Conservation (phyloP, 1,140 invertebrate species). For the Rhagoletis zephyria region DNA sequence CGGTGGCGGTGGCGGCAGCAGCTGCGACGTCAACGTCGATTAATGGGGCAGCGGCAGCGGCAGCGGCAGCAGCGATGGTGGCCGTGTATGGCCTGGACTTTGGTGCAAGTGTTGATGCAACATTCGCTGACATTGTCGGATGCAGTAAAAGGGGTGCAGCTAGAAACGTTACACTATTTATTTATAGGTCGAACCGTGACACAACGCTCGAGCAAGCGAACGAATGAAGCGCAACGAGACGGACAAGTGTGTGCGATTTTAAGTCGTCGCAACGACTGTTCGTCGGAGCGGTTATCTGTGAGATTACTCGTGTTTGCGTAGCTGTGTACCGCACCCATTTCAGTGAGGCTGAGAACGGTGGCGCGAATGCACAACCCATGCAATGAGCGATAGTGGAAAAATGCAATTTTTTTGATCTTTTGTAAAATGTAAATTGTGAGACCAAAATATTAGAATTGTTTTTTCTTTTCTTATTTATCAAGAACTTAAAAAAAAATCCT, state of each 20-base stretch:
- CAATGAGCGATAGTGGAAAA: neutral
- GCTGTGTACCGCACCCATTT: conserved; percentile 31
- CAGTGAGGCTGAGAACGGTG: neutral
- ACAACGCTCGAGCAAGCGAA: neutral
- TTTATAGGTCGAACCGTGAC: conserved; percentile 18
- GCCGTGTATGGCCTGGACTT: neutral
- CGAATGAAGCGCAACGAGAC: conserved; percentile 10
- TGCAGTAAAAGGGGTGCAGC: neutral
- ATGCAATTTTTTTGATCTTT: no score
- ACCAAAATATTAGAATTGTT: no score
- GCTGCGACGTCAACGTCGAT: neutral
- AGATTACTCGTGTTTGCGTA: neutral
- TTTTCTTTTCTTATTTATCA: no score
- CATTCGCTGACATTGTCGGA: neutral
- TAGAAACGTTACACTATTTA: neutral
- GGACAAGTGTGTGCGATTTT: neutral
- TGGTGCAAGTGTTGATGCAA: conserved; percentile 27
- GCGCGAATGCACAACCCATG: neutral
- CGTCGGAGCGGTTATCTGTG: neutral
- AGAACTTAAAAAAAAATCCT: no score
- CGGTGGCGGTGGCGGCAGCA: neutral
- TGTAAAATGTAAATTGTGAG: no score
- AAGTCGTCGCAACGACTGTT: neutral
- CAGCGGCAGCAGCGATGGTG: no score
- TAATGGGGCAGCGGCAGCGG: neutral